Evolutionary conservation across 2,113 vertebrate genomes (phyloP).

Genomic region (Natator depressus): DNA sequence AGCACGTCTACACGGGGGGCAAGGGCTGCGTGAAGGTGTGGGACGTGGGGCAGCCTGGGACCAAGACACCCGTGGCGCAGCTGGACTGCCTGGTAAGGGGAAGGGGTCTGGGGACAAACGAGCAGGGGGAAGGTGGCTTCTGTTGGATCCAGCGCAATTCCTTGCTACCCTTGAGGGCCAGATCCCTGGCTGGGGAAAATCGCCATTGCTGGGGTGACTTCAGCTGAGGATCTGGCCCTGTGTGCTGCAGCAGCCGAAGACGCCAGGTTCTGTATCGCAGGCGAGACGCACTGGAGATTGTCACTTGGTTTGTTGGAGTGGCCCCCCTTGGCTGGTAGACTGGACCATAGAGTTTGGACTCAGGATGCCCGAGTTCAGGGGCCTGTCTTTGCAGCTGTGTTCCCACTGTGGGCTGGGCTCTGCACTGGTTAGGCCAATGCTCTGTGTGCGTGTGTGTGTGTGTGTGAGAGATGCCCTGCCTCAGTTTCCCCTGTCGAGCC

Average conservation of each 20-base stretch:
- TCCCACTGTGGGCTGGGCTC: too few relatives aligned
- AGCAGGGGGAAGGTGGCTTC: too few relatives aligned
- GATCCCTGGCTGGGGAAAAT: neutral
- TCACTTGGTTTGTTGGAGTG: neutral
- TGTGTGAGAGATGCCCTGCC: too few relatives aligned
- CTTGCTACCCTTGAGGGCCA: neutral
- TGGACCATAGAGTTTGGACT: too few relatives aligned
- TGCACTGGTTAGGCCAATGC: too few relatives aligned
- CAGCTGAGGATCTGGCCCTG: neutral
- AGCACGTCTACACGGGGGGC: slow-evolving; percentile 91
- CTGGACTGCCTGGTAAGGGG: slow-evolving; percentile 86
- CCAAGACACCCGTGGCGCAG: slow-evolving; percentile 90
- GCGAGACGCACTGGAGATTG: neutral
- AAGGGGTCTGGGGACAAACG: slow-evolving; percentile 40
- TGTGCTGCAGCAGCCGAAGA: neutral
- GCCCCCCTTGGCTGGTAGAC: neutral
- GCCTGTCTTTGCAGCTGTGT: neutral
- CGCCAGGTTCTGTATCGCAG: too few relatives aligned
- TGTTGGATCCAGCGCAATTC: neutral
- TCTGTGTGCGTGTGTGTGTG: too few relatives aligned
- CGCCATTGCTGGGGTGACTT: too few relatives aligned
- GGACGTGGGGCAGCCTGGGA: slow-evolving; percentile 91
- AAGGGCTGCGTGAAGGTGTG: slow-evolving; percentile 94
- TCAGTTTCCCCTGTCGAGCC: neutral
- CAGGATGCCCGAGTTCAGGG: neutral